These are phyloP conservation scores for Drosophila kepulauana DNA, from an alignment of 1,140 invertebrate species.

Conservation along the genomic window DNA sequence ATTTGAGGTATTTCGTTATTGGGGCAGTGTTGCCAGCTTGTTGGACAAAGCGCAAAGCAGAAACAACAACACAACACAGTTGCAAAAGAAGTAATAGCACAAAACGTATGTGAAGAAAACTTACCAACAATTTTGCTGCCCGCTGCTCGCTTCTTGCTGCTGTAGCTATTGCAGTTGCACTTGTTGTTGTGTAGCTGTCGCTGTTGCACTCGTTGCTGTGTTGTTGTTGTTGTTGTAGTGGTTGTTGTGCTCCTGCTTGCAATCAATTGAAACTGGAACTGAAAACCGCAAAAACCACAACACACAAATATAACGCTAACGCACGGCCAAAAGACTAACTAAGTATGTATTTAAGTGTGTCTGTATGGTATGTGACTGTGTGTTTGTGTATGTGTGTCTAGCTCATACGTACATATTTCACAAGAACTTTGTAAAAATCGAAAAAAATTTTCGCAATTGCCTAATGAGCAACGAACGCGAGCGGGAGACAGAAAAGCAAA, in stretches of 20 bases:
- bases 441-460: constrained; percentile 62
- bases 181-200: background rate
- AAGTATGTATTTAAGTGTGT: constrained; percentile 27
- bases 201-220: constrained; percentile 8
- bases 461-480: constrained; percentile 47
- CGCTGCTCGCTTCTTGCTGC: background rate
- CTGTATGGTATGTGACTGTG: constrained; percentile 5
- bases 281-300: constrained; percentile 76
- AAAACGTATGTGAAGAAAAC: constrained; percentile 70
- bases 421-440: constrained; percentile 76
- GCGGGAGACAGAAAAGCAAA: background rate
- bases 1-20: constrained; percentile 46
- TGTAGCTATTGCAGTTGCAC: background rate
- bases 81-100: constrained; percentile 61
- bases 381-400: constrained; percentile 28
- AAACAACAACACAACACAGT: constrained; percentile 56
- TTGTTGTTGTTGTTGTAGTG: constrained; percentile 8
- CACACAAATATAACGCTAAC: constrained; percentile 74
- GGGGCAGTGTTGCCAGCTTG: constrained; percentile 51
- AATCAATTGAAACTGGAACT: constrained; percentile 71
- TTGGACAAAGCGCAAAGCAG: constrained; percentile 54
- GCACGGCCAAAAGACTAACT: constrained; percentile 47
- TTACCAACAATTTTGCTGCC: constrained; percentile 63
- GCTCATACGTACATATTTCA: constrained; percentile 66
- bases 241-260: constrained; percentile 56